Evolutionary conservation across 1,140 invertebrate species (phyloP).

Genomic region (Drosophila murphyi): DNA sequence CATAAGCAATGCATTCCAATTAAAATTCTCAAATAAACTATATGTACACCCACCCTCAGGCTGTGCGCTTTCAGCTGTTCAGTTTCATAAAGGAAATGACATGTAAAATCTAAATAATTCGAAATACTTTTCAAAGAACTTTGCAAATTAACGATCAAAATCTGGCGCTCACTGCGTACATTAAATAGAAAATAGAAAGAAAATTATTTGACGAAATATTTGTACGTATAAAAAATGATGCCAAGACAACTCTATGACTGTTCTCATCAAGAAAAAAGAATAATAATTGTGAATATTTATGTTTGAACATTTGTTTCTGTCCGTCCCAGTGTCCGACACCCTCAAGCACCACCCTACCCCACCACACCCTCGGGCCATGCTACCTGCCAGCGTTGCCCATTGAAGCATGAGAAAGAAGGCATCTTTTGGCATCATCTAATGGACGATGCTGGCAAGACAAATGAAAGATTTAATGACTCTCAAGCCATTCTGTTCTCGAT

Average conservation of each 20-base stretch:
- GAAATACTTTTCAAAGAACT: conserved; percentile 60
- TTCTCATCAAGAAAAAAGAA: conserved; percentile 14
- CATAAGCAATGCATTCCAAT: neutral
- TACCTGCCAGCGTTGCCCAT: conserved; percentile 70
- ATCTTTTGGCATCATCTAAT: conserved; percentile 71
- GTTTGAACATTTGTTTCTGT: conserved; percentile 80
- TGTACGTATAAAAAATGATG: conserved; percentile 52
- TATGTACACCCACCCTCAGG: conserved; percentile 12
- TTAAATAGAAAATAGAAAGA: conserved; percentile 37
- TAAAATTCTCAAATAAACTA: neutral
- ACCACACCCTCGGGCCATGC: conserved; percentile 12
- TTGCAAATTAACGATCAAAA: conserved; percentile 71
- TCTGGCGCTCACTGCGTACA: conserved; percentile 61
- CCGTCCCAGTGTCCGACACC: conserved; percentile 49
- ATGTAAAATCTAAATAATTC: conserved; percentile 60
- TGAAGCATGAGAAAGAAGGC: conserved; percentile 71
- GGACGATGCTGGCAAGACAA: conserved; percentile 74
- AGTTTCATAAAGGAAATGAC: conserved; percentile 47
- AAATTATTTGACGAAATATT: conserved; percentile 40
- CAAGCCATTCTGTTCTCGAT: conserved; percentile 58
- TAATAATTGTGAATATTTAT: conserved; percentile 70
- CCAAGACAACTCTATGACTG: conserved; percentile 63
- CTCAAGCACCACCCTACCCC: neutral
- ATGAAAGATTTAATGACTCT: conserved; percentile 82
- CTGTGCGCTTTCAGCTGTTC: conserved; percentile 60